Conservation (phyloP, 2,113 vertebrate species). For the Pteruthius melanotis region DNA sequence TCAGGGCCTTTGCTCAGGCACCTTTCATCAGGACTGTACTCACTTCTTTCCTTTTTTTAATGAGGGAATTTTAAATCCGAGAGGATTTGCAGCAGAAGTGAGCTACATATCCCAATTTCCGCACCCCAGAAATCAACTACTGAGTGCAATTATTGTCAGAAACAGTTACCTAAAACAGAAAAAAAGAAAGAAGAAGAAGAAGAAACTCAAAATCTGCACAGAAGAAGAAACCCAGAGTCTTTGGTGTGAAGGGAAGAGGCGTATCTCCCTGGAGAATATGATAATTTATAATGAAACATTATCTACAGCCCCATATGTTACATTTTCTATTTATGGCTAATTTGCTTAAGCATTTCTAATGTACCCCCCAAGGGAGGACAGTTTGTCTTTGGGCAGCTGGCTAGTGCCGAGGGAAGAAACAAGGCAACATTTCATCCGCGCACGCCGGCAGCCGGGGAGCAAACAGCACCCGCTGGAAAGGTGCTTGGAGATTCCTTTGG, state of each 20-base stretch:
- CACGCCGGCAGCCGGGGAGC: not conserved
- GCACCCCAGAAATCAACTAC: not conserved
- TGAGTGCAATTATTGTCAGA: not conserved
- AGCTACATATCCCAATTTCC: not conserved
- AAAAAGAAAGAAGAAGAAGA: not conserved
- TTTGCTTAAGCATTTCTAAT: constrained; percentile 48
- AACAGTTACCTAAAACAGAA: not conserved
- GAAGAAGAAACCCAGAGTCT: constrained; percentile 47
- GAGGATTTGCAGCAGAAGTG: not conserved
- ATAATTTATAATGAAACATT: constrained; percentile 65
- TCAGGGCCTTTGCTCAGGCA: not conserved
- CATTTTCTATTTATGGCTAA: constrained; percentile 66
- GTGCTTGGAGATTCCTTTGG: not conserved
- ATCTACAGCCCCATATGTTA: constrained; percentile 66
- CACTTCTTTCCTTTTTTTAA: not conserved
- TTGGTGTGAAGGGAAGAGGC: constrained; percentile 65
- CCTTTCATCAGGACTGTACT: not conserved
- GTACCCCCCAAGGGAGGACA: constrained; percentile 33
- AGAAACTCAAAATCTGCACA: constrained; percentile 7
- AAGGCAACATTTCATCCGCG: not conserved
- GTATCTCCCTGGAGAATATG: constrained; percentile 58
- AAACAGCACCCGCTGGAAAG: not conserved
- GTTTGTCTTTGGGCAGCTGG: constrained; percentile 54
- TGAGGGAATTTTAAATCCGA: not conserved
- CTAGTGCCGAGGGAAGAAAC: not conserved